Conservation (phyloP, 2,888 invertebrate genomes). For the Noctuana brunneofusca region DNA sequence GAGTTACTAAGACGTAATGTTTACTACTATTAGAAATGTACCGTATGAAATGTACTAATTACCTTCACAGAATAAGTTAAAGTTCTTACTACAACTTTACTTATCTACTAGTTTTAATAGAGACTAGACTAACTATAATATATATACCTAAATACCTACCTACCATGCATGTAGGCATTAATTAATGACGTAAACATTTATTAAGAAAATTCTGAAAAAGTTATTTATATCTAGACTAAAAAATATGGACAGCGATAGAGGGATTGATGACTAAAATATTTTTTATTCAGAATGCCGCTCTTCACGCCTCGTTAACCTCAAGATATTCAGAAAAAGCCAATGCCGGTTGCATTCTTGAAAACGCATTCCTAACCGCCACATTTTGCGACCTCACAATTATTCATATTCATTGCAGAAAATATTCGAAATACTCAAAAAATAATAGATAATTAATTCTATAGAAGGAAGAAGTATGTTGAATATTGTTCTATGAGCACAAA, state of each 20-base stretch:
- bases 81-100: no score
- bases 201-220: no score
- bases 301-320: slow-evolving; percentile 54
- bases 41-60: no score
- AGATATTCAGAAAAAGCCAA: slow-evolving; percentile 47
- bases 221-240: background rate
- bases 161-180: no score
- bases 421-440: slow-evolving; percentile 19
- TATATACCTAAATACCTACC: no score
- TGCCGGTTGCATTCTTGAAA: slow-evolving; percentile 40
- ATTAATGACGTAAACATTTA: no score
- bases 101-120: no score
- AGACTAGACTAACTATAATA: no score
- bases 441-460: slow-evolving; percentile 15
- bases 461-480: background rate
- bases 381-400: slow-evolving; percentile 35
- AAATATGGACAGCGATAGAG: slow-evolving; percentile 5
- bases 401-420: slow-evolving; percentile 31
- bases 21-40: no score
- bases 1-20: no score
- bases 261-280: slow-evolving; percentile 20
- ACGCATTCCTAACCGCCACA: slow-evolving; percentile 44
- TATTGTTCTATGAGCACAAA: background rate
- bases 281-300: slow-evolving; percentile 41
- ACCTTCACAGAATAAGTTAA: no score